phyloP scores from a whole-genome alignment of 2,113 vertebrate genomes.

The Sapajus apella region DNA sequence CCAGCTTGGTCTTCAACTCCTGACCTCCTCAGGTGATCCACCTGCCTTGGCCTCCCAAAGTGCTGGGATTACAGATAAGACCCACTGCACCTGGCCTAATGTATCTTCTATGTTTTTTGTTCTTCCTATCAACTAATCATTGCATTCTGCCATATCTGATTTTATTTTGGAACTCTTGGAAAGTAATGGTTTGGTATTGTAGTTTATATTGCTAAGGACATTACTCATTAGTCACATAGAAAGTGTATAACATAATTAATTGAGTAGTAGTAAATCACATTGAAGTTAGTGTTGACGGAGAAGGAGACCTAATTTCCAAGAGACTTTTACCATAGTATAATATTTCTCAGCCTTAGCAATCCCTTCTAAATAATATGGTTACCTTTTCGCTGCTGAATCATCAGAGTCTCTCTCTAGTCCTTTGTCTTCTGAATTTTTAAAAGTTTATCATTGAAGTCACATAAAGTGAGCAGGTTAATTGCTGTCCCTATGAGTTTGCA shows the following conservation, averaged over 20 bases:
- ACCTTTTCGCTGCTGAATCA: neutral
- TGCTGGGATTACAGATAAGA: too few species aligned
- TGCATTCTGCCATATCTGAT: constrained; percentile 21
- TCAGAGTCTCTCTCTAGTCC: neutral
- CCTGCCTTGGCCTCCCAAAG: too few species aligned
- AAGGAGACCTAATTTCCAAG: neutral
- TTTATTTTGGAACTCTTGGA: constrained; percentile 19
- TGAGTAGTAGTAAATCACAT: neutral
- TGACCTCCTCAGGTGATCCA: too few species aligned
- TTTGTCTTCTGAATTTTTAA: constrained; percentile 1
- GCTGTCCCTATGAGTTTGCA: neutral
- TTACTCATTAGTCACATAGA: neutral
- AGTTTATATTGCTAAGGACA: constrained; percentile 17
- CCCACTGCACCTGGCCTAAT: too few species aligned
- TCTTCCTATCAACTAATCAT: constrained; percentile 14
- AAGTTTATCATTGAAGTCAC: neutral
- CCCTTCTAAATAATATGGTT: neutral
- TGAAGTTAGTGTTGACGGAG: neutral
- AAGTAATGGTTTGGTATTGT: neutral
- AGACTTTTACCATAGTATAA: neutral
- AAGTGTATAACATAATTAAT: neutral
- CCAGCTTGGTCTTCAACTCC: too few species aligned
- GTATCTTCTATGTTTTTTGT: neutral
- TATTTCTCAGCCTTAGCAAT: neutral
- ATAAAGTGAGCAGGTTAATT: neutral